Percentiles rank a stretch among this genome's conserved stretches.
These are phyloP conservation scores for Pachycephala philippinensis DNA, from an alignment of 2,113 vertebrate genomes.

Conservation along the genomic window DNA sequence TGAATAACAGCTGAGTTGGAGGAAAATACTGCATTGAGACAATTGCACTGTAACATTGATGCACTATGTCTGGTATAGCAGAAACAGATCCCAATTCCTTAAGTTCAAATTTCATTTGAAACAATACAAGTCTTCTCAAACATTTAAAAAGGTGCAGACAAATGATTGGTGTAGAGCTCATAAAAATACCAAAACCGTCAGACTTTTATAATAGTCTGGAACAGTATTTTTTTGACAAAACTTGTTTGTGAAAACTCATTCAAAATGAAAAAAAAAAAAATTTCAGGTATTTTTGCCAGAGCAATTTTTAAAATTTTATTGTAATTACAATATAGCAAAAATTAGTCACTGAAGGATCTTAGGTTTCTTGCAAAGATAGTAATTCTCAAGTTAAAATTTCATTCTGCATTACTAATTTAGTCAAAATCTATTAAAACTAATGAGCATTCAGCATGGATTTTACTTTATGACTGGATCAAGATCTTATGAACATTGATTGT, in stretches of 20 bases:
- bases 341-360: background rate
- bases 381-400: background rate
- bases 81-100: background rate
- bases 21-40: background rate
- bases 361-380: background rate
- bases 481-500: background rate
- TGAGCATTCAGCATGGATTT: background rate
- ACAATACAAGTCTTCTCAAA: background rate
- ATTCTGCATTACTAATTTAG: background rate
- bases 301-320: background rate
- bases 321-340: background rate
- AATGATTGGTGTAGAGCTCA: background rate
- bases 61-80: background rate
- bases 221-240: background rate
- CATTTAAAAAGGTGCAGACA: background rate
- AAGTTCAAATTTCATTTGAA: background rate
- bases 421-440: background rate
- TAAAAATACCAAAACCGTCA: background rate
- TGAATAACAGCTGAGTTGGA: background rate
- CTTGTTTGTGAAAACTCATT: background rate
- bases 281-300: background rate
- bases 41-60: background rate
- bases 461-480: background rate
- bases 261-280: background rate
- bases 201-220: background rate